Conservation (phyloP, 2,113 vertebrate species). For the Patagioenas fasciata region DNA sequence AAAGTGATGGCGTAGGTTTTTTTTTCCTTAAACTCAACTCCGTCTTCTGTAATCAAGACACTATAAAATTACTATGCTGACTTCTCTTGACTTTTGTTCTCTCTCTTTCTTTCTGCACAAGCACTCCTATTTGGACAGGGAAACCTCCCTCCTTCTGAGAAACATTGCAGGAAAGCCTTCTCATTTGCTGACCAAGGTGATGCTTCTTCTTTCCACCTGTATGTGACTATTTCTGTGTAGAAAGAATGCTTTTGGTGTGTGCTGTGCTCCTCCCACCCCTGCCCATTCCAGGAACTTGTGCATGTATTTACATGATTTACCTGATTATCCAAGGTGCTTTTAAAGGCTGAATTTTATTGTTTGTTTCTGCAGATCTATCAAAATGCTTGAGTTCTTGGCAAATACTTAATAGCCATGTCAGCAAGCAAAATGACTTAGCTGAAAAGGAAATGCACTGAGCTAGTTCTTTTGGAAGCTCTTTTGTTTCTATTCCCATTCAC, state of each 20-base stretch:
- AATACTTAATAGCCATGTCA: background rate
- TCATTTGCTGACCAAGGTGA: conserved; percentile 99
- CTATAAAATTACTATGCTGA: conserved; percentile 81
- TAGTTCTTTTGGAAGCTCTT: background rate
- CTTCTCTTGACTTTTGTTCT: conserved; percentile 83
- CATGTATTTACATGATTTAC: conserved; percentile 36
- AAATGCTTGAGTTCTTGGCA: background rate
- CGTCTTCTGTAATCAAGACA: conserved; percentile 59
- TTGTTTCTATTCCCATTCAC: background rate
- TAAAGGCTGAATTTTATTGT: conserved; percentile 16
- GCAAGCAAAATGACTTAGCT: background rate
- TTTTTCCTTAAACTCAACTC: conserved; percentile 37
- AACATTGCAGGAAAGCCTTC: conserved; percentile 99
- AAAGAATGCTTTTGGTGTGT: conserved; percentile 53
- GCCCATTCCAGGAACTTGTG: background rate
- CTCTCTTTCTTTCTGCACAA: conserved; percentile 83
- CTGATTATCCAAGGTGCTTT: conserved; percentile 15
- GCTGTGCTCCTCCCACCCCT: background rate
- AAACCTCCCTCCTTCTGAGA: conserved; percentile 99
- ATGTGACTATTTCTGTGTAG: conserved; percentile 72
- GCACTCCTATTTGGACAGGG: conserved; percentile 99
- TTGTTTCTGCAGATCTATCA: background rate
- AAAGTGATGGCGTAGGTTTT: background rate
- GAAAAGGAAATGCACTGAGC: background rate
- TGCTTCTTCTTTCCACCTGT: conserved; percentile 76